phyloP scores from a whole-genome alignment of 2,113 vertebrate species.

The Pungitius pungitius region DNA sequence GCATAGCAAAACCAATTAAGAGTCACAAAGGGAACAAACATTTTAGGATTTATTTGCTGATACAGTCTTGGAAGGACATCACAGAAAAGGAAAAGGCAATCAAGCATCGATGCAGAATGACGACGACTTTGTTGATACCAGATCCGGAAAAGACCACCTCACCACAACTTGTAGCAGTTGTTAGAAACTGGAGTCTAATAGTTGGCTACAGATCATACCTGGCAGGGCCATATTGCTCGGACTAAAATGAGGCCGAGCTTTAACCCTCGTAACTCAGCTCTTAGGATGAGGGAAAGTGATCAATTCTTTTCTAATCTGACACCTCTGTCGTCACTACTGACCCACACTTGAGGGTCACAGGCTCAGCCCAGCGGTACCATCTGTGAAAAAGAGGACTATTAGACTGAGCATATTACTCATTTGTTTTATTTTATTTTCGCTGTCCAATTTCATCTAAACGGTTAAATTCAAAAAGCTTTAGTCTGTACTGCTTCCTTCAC shows the following conservation, averaged over 20 bases:
- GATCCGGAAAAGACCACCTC: conserved; percentile 5
- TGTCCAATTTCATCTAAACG: neutral
- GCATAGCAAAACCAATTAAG: neutral
- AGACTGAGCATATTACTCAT: neutral
- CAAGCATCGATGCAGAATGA: neutral
- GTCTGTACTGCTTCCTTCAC: conserved; percentile 31
- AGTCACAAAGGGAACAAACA: conserved; percentile 10
- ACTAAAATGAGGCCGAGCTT: conserved; percentile 20
- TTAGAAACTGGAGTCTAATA: conserved; percentile 2
- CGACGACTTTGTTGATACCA: neutral
- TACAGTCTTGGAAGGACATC: neutral
- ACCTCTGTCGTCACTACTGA: neutral
- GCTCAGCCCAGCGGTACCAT: neutral
- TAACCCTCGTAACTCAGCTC: conserved; percentile 3
- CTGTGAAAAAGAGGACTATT: neutral
- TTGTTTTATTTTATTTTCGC: neutral
- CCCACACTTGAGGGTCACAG: neutral
- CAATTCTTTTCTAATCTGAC: neutral
- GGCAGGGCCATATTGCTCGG: conserved; percentile 9
- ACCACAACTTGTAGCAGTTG: neutral
- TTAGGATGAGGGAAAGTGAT: neutral
- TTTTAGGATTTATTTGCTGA: neutral
- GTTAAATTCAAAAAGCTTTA: neutral
- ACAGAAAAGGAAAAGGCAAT: neutral
- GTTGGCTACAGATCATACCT: conserved; percentile 39